Percentiles rank a stretch among this genome's conserved stretches.
Evolutionary conservation across 2,888 invertebrate species (phyloP).

Genomic region (Magallana nippona): DNA sequence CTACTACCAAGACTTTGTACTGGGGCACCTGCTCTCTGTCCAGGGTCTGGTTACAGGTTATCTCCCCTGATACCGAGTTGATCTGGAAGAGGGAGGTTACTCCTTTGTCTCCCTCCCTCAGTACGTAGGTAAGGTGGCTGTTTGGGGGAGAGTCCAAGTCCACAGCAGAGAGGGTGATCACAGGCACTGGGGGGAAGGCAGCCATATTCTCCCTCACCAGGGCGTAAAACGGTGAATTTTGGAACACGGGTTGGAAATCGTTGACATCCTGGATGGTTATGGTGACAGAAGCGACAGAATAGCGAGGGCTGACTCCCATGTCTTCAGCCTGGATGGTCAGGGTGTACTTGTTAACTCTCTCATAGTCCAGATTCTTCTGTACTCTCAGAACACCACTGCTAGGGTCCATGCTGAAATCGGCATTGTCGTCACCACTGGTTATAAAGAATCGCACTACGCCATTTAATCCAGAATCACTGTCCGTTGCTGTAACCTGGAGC

Average conservation of each 20-base stretch:
- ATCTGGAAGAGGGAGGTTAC: constrained; percentile 90
- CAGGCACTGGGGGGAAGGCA: constrained; percentile 81
- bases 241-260: constrained; percentile 94
- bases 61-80: constrained; percentile 79
- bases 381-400: constrained; percentile 94
- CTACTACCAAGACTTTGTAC: constrained; percentile 92
- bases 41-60: constrained; percentile 86
- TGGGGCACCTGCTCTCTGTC: constrained; percentile 91
- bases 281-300: constrained; percentile 87
- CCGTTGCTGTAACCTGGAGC: constrained; percentile 86
- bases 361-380: constrained; percentile 95
- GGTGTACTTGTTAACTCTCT: constrained; percentile 91
- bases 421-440: constrained; percentile 87
- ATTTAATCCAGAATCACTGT: constrained; percentile 87
- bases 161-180: constrained; percentile 88
- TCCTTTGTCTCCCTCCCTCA: constrained; percentile 96
- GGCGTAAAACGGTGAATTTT: constrained; percentile 95
- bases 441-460: constrained; percentile 96
- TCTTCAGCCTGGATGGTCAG: constrained; percentile 91
- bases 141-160: constrained; percentile 95
- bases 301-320: constrained; percentile 81
- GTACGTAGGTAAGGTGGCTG: constrained; percentile 94
- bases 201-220: constrained; percentile 89
- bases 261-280: constrained; percentile 94
- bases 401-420: constrained; percentile 82